Evolutionary conservation across 2,797 vertebrate species (phyloP).

Genomic region (Chrosomus eos): DNA sequence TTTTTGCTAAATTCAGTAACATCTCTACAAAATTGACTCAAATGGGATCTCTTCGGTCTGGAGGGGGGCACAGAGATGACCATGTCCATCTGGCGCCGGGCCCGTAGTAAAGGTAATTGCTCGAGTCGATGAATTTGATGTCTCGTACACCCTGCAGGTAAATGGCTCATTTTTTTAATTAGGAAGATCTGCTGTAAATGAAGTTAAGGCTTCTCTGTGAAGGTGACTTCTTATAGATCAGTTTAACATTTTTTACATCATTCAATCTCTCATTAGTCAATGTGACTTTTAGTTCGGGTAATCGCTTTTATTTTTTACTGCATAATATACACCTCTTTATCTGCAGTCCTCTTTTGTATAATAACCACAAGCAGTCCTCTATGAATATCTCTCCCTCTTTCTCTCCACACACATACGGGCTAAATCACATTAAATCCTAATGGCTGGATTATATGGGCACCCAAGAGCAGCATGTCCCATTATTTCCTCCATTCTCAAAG

Average conservation of each 20-base stretch:
- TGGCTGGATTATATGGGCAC: slow-evolving; percentile 69
- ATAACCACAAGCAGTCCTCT: slow-evolving; percentile 29
- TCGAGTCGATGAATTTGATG: background rate
- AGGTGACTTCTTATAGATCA: slow-evolving; percentile 43
- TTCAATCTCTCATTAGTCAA: slow-evolving; percentile 36
- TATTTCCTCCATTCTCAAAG: slow-evolving; percentile 73
- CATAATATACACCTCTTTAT: slow-evolving; percentile 20
- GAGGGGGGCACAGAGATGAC: background rate
- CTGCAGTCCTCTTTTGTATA: slow-evolving; percentile 26
- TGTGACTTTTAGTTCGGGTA: slow-evolving; percentile 24
- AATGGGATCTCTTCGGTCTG: too few species aligned
- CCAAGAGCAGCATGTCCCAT: slow-evolving; percentile 73
- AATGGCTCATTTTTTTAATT: slow-evolving; percentile 33
- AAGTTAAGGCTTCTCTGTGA: slow-evolving; percentile 25
- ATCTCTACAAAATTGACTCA: too few species aligned
- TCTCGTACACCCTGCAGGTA: slow-evolving; percentile 27
- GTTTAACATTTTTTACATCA: slow-evolving; percentile 28
- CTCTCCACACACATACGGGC: slow-evolving; percentile 49
- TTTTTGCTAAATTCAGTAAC: too few species aligned
- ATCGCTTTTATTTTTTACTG: slow-evolving; percentile 28
- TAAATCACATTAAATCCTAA: slow-evolving; percentile 76
- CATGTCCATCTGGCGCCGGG: background rate
- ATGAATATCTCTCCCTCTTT: slow-evolving; percentile 32
- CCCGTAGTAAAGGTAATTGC: background rate
- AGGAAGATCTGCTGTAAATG: slow-evolving; percentile 26